Evolutionary conservation across 2,888 invertebrate genomes (phyloP), one percentile per base, ranked within the genome.

Genomic region (Eremobia ochroleuca): DNA sequence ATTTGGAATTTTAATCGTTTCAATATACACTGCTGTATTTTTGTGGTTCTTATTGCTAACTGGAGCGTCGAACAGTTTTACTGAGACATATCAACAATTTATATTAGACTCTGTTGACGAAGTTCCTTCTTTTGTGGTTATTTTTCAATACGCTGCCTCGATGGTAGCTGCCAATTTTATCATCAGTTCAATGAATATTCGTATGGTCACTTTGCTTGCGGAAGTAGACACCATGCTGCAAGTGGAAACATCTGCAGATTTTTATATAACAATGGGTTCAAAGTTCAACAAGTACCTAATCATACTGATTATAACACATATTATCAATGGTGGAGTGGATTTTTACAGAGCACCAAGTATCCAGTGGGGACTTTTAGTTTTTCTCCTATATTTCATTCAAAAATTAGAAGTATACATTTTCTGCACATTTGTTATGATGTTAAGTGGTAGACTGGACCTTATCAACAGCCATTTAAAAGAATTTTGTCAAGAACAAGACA

Each of bases 391-490:
- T 49, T 86, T 91, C 43, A 85, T 90, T 40, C 93, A 94, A 80
- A 90, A 93, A 76, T 77, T 94, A 4, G 92, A 94, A 88, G 88
- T 94, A 55, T 80, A 90, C 6, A 71, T 91, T 9, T 93, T 95
- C 79, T 93, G 92, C 77, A 84, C 91, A 52, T 83, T 91, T 79
- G 91, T 94, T 15, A 79, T 84, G 18, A 92, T 92, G 91, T 70
- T 94, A 18, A 91, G 85, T 31, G 59, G 80, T 2, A 91, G 95
- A 80, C 80, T 95, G 15, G 58, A 62, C 13, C 62, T 93, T 28
- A 89, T 95, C n/a, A 95, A 95, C 73, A 80, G 83, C 4, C 90
- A 92, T 82, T 70, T 94, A 25, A 72, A 80, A 18, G 90, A 90
- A 62, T 93, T 94, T 75, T 85, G 93, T 43, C 77, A 90, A 62